Evolutionary conservation across 2,888 invertebrate species (phyloP).

Genomic region (Clivina fossor): DNA sequence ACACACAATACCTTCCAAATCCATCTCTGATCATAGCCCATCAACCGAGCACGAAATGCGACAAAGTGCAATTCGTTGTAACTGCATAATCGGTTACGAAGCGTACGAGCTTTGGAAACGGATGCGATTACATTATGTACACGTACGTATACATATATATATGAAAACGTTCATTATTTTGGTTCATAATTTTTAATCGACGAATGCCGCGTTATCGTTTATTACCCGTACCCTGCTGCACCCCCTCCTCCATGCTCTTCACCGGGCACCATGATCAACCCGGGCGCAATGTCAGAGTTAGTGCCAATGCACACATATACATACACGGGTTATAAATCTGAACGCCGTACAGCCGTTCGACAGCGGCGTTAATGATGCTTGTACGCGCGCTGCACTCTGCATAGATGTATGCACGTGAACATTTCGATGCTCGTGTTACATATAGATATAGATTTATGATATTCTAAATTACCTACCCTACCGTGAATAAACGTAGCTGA

Average conservation of each 20-base stretch:
- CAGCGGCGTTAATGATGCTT: slow-evolving; percentile 27
- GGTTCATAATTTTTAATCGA: slow-evolving; percentile 31
- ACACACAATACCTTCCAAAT: no score
- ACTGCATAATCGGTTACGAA: slow-evolving; percentile 1
- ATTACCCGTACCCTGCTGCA: no score
- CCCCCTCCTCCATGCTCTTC: no score
- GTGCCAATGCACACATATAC: no score
- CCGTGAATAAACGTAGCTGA: slow-evolving; percentile 16
- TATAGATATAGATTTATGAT: slow-evolving; percentile 26
- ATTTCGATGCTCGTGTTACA: slow-evolving; percentile 20
- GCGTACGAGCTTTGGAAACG: not conserved
- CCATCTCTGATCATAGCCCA: no score
- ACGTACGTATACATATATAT: no score
- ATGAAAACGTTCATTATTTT: slow-evolving; percentile 33
- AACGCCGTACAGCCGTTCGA: slow-evolving; percentile 24
- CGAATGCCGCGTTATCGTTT: slow-evolving; percentile 16
- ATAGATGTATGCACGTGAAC: no score
- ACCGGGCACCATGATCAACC: no score
- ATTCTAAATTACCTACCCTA: slow-evolving; percentile 26
- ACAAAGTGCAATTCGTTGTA: slow-evolving; percentile 30
- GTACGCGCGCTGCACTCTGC: no score
- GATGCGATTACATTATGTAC: slow-evolving; percentile 26
- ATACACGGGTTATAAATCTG: slow-evolving; percentile 29
- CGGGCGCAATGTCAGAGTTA: no score
- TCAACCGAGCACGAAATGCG: not conserved